Evolutionary conservation across 1,140 invertebrate genomes (phyloP), one percentile per base, ranked within the genome.

Genomic region (Apis cerana): DNA sequence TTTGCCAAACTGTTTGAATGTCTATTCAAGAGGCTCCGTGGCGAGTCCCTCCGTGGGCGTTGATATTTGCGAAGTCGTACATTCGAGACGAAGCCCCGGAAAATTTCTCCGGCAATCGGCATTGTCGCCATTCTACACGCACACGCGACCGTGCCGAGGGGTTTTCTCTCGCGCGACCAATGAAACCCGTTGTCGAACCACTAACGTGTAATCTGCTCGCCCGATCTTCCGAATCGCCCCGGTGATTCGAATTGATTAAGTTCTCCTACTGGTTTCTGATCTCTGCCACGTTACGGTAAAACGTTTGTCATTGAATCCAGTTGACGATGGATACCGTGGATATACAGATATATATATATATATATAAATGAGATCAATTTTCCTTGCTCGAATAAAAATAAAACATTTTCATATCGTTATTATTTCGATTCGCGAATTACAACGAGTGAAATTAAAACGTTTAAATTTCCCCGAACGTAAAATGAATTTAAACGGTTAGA

Each of bases 241-340:
- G 75, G 85, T 67, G 82, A 88, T 88, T 87, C 86, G 75, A 88
- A 88, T 88, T 82, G 86, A 88, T 88, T 87, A 82, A 82, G 68
- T 79, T 79, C 68, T 33, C 83, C 83, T 75, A n/a, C 68, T 15
- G 70, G 83, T 69, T 76, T 85, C 80, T 67, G 67, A 74, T 61
- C 27, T 61, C 27, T 2, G 33, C 23, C 12, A 61, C 27, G 56
- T 61, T 75, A 62, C n/a, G 71, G 5, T 11, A 23, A 48, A 59
- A 23, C 13, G 58, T 27, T 59, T 61, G 59, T 62, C 71, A 74
- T 61, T 50, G 56, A 61, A 61, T 61, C 8, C 11, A 8, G 8
- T 43, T 43, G 19, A 15, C 71, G 7, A 9, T 33, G 33, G 33
- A 33, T 33, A 33, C 33, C 33, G 3, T 33, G 33, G 33, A 33